Evolutionary conservation across 2,797 vertebrate species (phyloP).

Genomic region (Prunella strophiata): DNA sequence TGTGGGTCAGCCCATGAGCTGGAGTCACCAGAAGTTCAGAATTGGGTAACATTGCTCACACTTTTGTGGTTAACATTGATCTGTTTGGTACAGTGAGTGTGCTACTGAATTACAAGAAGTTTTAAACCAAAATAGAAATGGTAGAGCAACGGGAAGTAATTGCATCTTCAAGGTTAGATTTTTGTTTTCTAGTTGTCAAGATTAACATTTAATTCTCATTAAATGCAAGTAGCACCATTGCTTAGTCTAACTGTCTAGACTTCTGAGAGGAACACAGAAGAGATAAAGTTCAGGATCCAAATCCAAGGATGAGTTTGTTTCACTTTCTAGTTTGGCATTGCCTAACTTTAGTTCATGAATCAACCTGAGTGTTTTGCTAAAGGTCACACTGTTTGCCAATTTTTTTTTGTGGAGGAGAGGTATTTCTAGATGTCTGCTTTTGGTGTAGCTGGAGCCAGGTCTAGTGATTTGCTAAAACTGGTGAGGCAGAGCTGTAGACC

Average conservation of each 20-base stretch:
- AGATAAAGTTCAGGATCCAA: not conserved
- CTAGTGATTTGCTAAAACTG: not conserved
- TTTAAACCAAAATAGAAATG: conserved; percentile 29
- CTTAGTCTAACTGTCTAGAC: not conserved
- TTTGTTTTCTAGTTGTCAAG: not conserved
- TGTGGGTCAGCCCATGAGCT: conserved; percentile 53
- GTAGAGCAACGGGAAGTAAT: conserved; percentile 3
- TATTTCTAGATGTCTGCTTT: not conserved
- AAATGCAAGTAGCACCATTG: not conserved
- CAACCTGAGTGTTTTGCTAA: not conserved
- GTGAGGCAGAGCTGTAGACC: not conserved
- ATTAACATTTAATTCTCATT: not conserved
- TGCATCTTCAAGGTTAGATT: not conserved
- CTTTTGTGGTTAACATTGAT: not conserved
- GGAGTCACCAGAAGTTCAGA: conserved; percentile 65
- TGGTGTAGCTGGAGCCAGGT: not conserved
- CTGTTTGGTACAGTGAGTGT: not conserved
- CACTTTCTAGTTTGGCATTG: not conserved
- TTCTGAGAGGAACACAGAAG: not conserved
- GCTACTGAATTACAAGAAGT: conserved; percentile 6
- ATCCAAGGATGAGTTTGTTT: not conserved
- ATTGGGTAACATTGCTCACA: conserved; percentile 19
- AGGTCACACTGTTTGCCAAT: not conserved
- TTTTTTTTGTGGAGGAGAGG: not conserved
- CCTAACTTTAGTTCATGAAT: not conserved